Conservation (phyloP, 1,140 invertebrate genomes). For the Zaprionus camerounensis region DNA sequence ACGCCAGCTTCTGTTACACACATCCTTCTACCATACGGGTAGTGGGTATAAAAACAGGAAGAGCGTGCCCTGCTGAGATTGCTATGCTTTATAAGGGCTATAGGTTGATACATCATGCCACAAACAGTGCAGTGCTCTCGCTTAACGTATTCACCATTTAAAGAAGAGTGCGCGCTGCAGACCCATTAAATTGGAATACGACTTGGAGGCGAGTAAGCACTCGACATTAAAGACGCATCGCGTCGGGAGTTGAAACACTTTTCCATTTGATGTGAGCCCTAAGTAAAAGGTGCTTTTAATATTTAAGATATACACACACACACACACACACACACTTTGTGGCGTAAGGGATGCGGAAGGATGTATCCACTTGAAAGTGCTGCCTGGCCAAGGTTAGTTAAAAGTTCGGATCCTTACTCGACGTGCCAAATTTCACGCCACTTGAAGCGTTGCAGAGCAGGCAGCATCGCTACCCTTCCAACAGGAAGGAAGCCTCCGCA, state of each 20-base stretch:
- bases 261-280: conserved; percentile 61
- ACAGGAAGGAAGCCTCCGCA: conserved; percentile 1
- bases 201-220: conserved; percentile 14
- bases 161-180: background rate
- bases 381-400: conserved; percentile 61
- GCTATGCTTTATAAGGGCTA: background rate
- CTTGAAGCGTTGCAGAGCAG: conserved; percentile 47
- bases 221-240: conserved; percentile 15
- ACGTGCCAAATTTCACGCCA: conserved; percentile 77
- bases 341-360: conserved; percentile 15
- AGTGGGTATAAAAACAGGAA: too few species aligned
- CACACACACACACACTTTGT: conserved; percentile 16
- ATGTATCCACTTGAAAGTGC: conserved; percentile 45
- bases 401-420: conserved; percentile 64
- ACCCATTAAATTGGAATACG: conserved; percentile 33
- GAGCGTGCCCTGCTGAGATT: background rate
- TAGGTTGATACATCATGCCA: background rate
- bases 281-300: conserved; percentile 62
- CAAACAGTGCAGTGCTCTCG: background rate
- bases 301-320: conserved; percentile 36
- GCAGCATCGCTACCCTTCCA: background rate
- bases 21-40: too few species aligned
- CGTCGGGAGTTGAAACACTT: conserved; percentile 35
- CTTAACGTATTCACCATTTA: background rate
- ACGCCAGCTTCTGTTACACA: too few species aligned